A percentile compares a stretch with the other conserved stretches of the same genome.
Evolutionary conservation across 2,113 vertebrate genomes (phyloP).

Genomic region (Orthochromis malagaraziensis): DNA sequence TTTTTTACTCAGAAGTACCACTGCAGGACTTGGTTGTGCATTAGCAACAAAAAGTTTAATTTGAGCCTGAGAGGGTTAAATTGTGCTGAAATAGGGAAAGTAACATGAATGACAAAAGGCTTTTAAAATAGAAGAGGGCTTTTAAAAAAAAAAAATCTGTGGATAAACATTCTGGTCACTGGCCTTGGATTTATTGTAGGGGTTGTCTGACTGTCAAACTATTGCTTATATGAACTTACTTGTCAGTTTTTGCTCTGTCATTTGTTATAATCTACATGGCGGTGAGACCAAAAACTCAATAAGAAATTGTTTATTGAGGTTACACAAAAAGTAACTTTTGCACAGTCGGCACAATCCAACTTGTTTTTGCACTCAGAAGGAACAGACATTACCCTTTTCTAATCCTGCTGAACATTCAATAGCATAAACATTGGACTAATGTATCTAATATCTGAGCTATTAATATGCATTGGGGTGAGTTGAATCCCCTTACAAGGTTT

Average conservation of each 20-base stretch:
- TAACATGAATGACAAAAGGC: not conserved
- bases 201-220: not conserved
- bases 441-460: not conserved
- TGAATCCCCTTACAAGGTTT: not conserved
- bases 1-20: not conserved
- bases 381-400: not conserved
- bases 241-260: not conserved
- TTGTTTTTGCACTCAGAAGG: not conserved
- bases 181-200: not conserved
- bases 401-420: not conserved
- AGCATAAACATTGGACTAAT: not conserved
- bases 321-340: not conserved
- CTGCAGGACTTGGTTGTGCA: not conserved
- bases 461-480: not conserved
- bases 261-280: not conserved
- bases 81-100: not conserved
- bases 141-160: not conserved
- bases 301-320: not conserved
- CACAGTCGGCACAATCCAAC: not conserved
- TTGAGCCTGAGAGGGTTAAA: not conserved
- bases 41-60: not conserved
- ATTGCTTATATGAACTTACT: not conserved
- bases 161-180: not conserved
- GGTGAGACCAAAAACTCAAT: not conserved
- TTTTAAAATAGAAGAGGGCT: not conserved